Conservation (phyloP, 2,797 vertebrate species). For the Thunnus albacares region DNA sequence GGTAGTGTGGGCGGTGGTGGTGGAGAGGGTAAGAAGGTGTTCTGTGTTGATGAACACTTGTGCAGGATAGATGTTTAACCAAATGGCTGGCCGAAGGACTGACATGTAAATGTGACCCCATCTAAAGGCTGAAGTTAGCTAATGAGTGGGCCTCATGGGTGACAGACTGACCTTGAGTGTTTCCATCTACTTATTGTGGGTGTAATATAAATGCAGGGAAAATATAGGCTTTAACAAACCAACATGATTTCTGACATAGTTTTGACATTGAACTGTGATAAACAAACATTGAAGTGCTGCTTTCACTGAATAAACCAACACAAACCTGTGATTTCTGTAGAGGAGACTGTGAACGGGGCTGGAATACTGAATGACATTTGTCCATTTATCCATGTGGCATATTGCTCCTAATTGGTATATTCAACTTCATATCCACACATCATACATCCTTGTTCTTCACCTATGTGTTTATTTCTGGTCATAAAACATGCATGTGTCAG, state of each 20-base stretch:
- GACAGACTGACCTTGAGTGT: not conserved
- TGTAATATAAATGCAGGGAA: not conserved
- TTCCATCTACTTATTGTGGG: not conserved
- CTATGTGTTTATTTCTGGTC: not conserved
- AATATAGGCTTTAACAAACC: not conserved
- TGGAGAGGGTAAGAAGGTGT: not conserved
- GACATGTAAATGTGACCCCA: not conserved
- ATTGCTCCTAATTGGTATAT: not conserved
- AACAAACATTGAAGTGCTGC: not conserved
- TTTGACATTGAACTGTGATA: not conserved
- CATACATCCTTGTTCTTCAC: not conserved
- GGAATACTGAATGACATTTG: not conserved
- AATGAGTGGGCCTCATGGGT: not conserved
- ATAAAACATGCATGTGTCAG: not conserved
- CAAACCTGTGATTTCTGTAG: not conserved
- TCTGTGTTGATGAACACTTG: conserved; percentile 10
- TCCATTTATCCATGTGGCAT: not conserved
- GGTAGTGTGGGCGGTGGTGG: too few relatives aligned
- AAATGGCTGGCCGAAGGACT: too few relatives aligned
- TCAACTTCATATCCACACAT: not conserved
- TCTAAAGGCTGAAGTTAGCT: conserved; percentile 26
- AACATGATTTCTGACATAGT: not conserved
- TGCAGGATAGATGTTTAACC: conserved; percentile 53
- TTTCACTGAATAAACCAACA: not conserved
- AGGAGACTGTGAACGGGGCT: not conserved